Base-by-base conservation (phyloP, 2,888 invertebrate genomes). In the Branchipolynoe longqiensis region DNA sequence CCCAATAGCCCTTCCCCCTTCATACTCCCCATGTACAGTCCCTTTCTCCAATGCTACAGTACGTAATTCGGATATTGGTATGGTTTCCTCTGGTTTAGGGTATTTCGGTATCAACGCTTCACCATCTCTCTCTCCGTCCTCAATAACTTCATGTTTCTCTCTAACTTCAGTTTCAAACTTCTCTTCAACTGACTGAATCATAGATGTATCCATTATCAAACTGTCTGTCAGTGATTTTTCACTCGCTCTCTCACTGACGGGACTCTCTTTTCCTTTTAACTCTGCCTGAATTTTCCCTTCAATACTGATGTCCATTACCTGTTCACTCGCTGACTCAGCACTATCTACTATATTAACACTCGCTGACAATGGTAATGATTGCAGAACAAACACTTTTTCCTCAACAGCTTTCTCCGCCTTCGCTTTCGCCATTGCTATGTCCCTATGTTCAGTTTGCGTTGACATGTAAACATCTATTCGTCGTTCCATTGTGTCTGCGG, bases 161-260 rank as follows among this genome's bases (percentile, higher is more conserved):
- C 54, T 78, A 12, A 82, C 58, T 82, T 82, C 82, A n/a, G 56
- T 58, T 82, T 82, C 82, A 82, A 58, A 82, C 38, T 82, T 82
- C 12, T 82, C 82, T 36, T 82, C 82, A 82, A 82, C 58, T 31
- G 78, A 78, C 28, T 48, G 41, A 25, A 38, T 58, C 82, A 82
- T 82, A 28, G 38, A 36, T 33, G 6, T 38, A 22, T 12, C 8
- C 38, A 69, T 69, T 33, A 69, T 36, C 2, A 38, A 12, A 36
- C 36, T 69, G 2, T 33, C 36, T 1, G 33, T 36, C 14, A 33
- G 38, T 2, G 69, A n/a, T 0, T 1, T 69, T 8, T 69, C 69
- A 36, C 33, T 22, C 1, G 12, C 38, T 69, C 36, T 25, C 58
- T 82, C 82, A 31, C 4, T 31, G 31, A 25, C 36, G 8, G 82